Conservation (phyloP, 2,113 vertebrate genomes). For the Macquaria ambigua region DNA sequence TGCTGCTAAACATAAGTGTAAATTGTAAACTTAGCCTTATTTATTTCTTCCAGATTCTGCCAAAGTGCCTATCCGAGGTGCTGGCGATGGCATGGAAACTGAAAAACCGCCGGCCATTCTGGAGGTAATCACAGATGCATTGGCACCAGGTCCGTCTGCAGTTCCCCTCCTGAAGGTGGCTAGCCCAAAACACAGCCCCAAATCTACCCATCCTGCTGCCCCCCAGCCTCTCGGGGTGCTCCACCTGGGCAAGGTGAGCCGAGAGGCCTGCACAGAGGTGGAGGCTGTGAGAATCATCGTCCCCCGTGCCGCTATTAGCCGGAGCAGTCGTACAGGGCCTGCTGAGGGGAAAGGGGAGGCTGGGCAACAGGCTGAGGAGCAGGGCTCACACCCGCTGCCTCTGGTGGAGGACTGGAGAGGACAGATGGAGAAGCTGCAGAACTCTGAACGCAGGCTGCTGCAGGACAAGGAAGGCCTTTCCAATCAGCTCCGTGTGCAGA, state of each 20-base stretch:
- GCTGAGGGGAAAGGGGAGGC: conserved; percentile 83
- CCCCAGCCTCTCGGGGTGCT: conserved; percentile 89
- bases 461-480: conserved; percentile 97
- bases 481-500: conserved; percentile 95
- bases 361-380: conserved; percentile 81
- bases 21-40: not conserved
- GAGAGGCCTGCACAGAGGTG: conserved; percentile 90
- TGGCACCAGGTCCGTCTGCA: conserved; percentile 23
- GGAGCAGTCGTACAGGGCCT: conserved; percentile 68
- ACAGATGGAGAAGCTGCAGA: conserved; percentile 90
- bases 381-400: conserved; percentile 79
- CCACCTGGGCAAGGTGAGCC: conserved; percentile 89
- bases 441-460: conserved; percentile 92
- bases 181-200: conserved; percentile 80
- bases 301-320: conserved; percentile 91
- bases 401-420: conserved; percentile 88
- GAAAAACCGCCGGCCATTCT: conserved; percentile 81
- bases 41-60: conserved; percentile 58
- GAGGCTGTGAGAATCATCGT: conserved; percentile 94
- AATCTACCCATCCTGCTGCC: conserved; percentile 64
- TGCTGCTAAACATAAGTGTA: not conserved
- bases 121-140: conserved; percentile 79
- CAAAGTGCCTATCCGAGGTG: conserved; percentile 87
- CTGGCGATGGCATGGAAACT: conserved; percentile 99
- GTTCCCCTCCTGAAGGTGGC: conserved; percentile 65